Evolutionary conservation across 2,113 vertebrate species (phyloP).

Genomic region (Riparia riparia): DNA sequence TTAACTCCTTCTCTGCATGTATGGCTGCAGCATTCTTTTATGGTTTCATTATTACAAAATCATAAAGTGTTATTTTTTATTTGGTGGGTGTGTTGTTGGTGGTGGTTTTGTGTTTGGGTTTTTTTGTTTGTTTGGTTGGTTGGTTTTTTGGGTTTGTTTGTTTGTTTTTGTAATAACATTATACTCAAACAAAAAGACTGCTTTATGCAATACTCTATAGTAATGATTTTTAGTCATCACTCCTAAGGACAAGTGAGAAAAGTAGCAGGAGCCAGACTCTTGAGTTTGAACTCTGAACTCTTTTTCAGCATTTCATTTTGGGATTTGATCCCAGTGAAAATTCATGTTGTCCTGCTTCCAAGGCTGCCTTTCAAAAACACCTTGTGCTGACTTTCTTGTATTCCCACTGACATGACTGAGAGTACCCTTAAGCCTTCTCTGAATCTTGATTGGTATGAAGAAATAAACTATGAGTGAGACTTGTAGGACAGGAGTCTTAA

Average conservation of each 20-base stretch:
- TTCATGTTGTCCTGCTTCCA: neutral
- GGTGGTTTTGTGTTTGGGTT: neutral
- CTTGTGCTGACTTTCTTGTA: neutral
- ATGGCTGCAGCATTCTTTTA: neutral
- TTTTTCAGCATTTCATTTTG: neutral
- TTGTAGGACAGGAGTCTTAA: neutral
- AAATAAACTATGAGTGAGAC: neutral
- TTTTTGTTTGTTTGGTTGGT: neutral
- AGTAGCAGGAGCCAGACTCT: neutral
- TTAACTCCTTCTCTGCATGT: neutral
- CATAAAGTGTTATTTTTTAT: neutral
- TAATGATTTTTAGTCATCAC: neutral
- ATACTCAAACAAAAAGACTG: neutral
- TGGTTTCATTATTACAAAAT: neutral
- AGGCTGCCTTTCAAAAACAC: neutral
- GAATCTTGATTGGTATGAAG: neutral
- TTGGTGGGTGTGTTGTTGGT: neutral
- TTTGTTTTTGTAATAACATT: neutral
- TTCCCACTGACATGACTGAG: neutral
- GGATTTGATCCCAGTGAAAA: conserved; percentile 14
- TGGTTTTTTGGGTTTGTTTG: no score
- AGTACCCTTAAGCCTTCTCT: neutral
- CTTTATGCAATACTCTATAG: neutral
- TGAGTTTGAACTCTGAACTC: neutral
- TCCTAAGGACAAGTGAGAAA: neutral